Evolutionary conservation across 2,797 vertebrate genomes (phyloP), one percentile per base, ranked within the genome.

Genomic region (Tiaroga cobitis): DNA sequence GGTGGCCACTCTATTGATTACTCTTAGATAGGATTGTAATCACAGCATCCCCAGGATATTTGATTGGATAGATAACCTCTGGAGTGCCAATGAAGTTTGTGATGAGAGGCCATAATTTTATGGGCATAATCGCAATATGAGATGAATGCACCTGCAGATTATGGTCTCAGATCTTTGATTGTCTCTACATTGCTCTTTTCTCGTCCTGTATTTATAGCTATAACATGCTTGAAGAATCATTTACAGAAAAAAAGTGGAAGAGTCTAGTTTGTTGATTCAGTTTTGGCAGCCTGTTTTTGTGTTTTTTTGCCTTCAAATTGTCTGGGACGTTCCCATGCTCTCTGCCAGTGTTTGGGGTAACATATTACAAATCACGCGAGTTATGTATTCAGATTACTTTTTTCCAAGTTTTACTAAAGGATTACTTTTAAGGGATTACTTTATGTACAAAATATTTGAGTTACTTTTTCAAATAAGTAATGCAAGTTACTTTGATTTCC

Each of bases 201-300:
- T 34, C 86, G 89, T 89, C 77, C 82, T 82, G 39, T 89, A 80
- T 83, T 76, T 51, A 29, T 87, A 84, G 21, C 88, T 86, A 65
- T 90, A 91, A 88, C 85, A 80, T 29, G 67, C 24, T 13, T 54
- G 2, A 37, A 80, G 2, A 51, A 37, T n/a, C 5, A 49, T 32
- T 34, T 16, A 51, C 6, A 19, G 46, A 32, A 19, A 49, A 49
- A n/a, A 51, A 37, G 18, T 68, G 41, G 18, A 74, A 49, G 7
- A 1, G 15, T 54, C 9, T 69, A 26, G 41, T 80, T 49, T 41
- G 34, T 13, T 70, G 29, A 37, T 16, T 68, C 41, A 5, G 69
- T 13, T 41, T 72, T 72, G 39, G 24, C 18, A 51, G 2, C 29
- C 26, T 4, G 13, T 74, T 7, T 74, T 49, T 46, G 13, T 13